A percentile compares a stretch with the other conserved stretches of the same genome.
Conservation (phyloP, 2,888 invertebrate genomes). For the Terebella lapidaria region DNA sequence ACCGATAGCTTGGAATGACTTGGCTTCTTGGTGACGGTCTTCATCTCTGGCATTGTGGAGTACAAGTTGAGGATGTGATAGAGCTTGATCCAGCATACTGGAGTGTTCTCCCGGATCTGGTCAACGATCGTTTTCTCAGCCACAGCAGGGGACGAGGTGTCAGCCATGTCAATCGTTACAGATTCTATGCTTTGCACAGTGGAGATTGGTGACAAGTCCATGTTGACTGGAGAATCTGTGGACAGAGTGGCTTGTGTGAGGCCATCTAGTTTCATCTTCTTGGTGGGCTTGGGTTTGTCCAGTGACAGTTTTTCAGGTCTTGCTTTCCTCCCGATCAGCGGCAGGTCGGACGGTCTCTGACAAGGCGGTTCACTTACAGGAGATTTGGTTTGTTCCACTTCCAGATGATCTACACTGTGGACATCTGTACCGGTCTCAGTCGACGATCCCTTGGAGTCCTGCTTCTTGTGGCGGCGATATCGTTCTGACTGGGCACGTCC, state of each 20-base stretch:
- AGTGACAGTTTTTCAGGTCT: slow-evolving; percentile 12
- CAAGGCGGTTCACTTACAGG: background rate
- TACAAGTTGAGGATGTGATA: slow-evolving; percentile 87
- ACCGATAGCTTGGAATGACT: slow-evolving; percentile 58
- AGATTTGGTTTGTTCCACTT: background rate
- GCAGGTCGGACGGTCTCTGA: background rate
- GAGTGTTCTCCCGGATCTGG: slow-evolving; percentile 57
- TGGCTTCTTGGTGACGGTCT: slow-evolving; percentile 60
- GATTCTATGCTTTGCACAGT: slow-evolving; percentile 41
- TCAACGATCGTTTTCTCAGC: slow-evolving; percentile 51
- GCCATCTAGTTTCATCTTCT: slow-evolving; percentile 7
- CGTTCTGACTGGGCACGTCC: background rate
- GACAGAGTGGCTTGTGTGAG: slow-evolving; percentile 23
- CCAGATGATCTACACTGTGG: background rate
- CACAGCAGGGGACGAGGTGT: slow-evolving; percentile 46
- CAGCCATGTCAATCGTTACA: slow-evolving; percentile 25
- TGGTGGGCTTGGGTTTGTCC: background rate
- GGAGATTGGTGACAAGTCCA: slow-evolving; percentile 37
- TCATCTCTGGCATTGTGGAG: slow-evolving; percentile 90
- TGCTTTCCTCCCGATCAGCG: background rate
- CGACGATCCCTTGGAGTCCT: slow-evolving; percentile 16
- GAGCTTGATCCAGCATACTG: slow-evolving; percentile 90
- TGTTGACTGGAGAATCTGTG: slow-evolving; percentile 6
- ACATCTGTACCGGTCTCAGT: slow-evolving; percentile 14
- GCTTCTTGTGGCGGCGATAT: slow-evolving; percentile 10